Conservation (phyloP, 2,797 vertebrate genomes). For the Pangasius larnaudii region DNA sequence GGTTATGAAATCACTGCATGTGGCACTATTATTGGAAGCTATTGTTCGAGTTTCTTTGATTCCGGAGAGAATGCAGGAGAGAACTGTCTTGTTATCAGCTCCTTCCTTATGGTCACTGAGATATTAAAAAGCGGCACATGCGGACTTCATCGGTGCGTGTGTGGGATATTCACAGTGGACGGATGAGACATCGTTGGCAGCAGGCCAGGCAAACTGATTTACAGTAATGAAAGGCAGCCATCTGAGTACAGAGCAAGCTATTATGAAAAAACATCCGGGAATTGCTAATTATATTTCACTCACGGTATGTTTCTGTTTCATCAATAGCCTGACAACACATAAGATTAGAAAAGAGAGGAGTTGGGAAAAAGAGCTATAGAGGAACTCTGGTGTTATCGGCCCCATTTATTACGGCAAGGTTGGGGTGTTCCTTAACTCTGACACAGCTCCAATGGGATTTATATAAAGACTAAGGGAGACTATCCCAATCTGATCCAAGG, state of each 20-base stretch:
- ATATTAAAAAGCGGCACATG: slow-evolving; percentile 23
- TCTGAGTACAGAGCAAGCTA: slow-evolving; percentile 62
- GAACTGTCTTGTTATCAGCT: slow-evolving; percentile 25
- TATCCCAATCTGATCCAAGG: neutral
- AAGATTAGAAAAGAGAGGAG: slow-evolving; percentile 20
- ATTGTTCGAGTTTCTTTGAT: slow-evolving; percentile 22
- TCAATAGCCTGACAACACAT: slow-evolving; percentile 34
- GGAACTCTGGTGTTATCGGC: neutral
- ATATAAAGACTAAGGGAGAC: neutral
- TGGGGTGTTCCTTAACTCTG: neutral
- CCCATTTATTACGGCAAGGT: neutral
- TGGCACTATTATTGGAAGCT: slow-evolving; percentile 17
- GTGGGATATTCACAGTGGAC: slow-evolving; percentile 27
- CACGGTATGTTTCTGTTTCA: slow-evolving; percentile 49
- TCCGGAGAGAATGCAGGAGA: neutral
- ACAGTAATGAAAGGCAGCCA: slow-evolving; percentile 71
- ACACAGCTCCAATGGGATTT: neutral
- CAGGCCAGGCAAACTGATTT: slow-evolving; percentile 72
- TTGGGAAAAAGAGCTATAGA: slow-evolving; percentile 12
- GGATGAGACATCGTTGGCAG: slow-evolving; percentile 57
- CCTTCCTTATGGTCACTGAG: slow-evolving; percentile 28
- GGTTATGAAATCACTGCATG: slow-evolving; percentile 13
- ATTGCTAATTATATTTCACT: slow-evolving; percentile 45
- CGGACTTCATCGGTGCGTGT: slow-evolving; percentile 22
- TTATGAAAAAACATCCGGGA: slow-evolving; percentile 48